Conservation (phyloP, 2,888 invertebrate species). For the Agonopterix arenella region DNA sequence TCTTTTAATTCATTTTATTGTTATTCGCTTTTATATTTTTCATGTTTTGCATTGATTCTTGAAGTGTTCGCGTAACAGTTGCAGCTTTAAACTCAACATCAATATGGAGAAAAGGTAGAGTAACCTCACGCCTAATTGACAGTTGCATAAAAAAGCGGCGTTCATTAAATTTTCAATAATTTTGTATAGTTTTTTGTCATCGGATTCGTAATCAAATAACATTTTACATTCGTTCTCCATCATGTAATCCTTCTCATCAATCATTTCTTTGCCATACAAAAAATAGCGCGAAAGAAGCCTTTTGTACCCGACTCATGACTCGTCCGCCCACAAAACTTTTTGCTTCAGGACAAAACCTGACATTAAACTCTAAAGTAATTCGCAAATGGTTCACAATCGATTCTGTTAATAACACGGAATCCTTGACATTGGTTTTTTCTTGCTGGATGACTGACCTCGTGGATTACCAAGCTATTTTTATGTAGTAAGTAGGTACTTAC, state of each 20-base stretch:
- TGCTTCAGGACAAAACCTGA: slow-evolving; percentile 8
- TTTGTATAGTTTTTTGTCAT: too few relatives aligned
- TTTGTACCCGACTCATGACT: slow-evolving; percentile 21
- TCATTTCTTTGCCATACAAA: slow-evolving; percentile 8
- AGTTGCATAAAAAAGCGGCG: too few relatives aligned
- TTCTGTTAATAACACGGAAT: slow-evolving; percentile 13
- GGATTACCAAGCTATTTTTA: too few relatives aligned
- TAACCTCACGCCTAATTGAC: too few relatives aligned
- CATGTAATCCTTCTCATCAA: neutral
- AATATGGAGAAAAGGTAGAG: too few relatives aligned
- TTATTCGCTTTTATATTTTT: neutral
- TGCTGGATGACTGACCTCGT: slow-evolving; percentile 17
- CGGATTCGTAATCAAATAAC: too few relatives aligned
- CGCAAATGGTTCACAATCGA: slow-evolving; percentile 15
- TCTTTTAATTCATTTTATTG: neutral
- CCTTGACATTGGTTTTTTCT: slow-evolving; percentile 35
- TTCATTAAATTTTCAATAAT: too few relatives aligned
- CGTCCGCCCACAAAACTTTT: slow-evolving; percentile 28
- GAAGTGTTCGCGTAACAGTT: too few relatives aligned
- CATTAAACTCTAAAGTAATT: slow-evolving; percentile 14
- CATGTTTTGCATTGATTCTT: neutral
- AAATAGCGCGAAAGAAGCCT: slow-evolving; percentile 21
- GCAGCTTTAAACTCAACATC: too few relatives aligned
- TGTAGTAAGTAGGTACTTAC: neutral
- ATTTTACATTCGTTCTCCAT: neutral